Evolutionary conservation across 2,113 vertebrate species (phyloP), one percentile per base, ranked within the genome.

Genomic region (Trichomycterus rosablanca): DNA sequence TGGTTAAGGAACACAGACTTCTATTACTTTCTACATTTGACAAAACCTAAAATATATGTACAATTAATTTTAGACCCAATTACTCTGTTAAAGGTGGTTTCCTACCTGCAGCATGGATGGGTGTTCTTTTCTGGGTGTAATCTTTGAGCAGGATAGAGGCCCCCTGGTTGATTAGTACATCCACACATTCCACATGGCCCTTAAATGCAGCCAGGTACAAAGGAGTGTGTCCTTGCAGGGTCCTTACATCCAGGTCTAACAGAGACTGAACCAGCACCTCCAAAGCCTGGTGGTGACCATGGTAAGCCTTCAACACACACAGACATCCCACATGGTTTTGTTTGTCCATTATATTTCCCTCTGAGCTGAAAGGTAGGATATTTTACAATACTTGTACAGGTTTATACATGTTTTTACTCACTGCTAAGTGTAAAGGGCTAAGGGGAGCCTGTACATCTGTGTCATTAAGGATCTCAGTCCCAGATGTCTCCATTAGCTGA

Each of bases 101-200:
- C 19, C 16, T 80, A 98, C 96, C 96, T 88, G 96, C 96, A 71
- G 94, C 92, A 63, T 99, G 96, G 71, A 97, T 93, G 39, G 96
- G 92, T 5, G 93, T 98, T 79, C 95, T 89, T 81, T 98, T 98
- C 59, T 94, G 81, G 67, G 92, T 79, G 59, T 92, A 98, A 76
- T 99, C 96, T 83, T 97, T 98, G 22, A 99, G 92, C 74, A 97
- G 77, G 73, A 96, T 94, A 15, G 96, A 97, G 50, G 96, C 94
- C 68, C 95, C 96, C 83, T 98, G 96, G 81, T 94, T 96, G 77
- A 98, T 95, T 18, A 99, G 89, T 63, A 99, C 93, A 42, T 97
- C 92, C 76, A 98, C 94, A 84, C 95, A 98, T 82, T 99, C 94
- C 43, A 95, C 90, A 0, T 97, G 96, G 62, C 96, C 95, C 78